Evolutionary conservation across 1,140 invertebrate genomes (phyloP).

Genomic region (Cydia fagiglandana): DNA sequence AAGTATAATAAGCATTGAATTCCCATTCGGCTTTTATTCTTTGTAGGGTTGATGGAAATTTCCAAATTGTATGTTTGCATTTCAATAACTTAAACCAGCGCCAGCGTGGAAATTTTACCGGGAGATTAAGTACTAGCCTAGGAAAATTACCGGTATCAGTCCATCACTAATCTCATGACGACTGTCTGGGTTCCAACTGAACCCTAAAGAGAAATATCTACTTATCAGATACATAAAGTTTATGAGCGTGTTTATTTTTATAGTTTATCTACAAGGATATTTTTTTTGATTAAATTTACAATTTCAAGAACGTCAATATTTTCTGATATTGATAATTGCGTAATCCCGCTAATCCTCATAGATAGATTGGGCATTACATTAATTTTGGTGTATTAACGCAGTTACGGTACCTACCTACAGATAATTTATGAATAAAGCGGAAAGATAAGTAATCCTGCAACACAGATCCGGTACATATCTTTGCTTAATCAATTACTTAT

Average conservation of each 20-base stretch:
- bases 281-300: background rate
- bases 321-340: background rate
- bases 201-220: background rate
- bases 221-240: too few relatives aligned
- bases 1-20: too few relatives aligned
- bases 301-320: background rate
- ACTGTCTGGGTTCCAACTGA: background rate
- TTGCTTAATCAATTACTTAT: background rate
- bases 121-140: too few relatives aligned
- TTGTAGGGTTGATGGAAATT: too few relatives aligned
- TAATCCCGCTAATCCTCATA: background rate
- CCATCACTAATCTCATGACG: too few relatives aligned
- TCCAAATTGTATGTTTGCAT: too few relatives aligned
- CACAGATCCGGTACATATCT: background rate
- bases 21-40: too few relatives aligned
- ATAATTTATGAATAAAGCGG: too few relatives aligned
- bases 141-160: too few relatives aligned
- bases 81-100: too few relatives aligned
- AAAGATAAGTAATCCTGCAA: constrained; percentile 15
- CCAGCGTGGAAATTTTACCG: background rate
- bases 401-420: background rate
- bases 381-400: background rate
- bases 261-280: background rate
- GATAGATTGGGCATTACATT: background rate
- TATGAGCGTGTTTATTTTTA: too few relatives aligned